Conservation (phyloP, 2,797 vertebrate species). For the Rhyacichthys aspro region DNA sequence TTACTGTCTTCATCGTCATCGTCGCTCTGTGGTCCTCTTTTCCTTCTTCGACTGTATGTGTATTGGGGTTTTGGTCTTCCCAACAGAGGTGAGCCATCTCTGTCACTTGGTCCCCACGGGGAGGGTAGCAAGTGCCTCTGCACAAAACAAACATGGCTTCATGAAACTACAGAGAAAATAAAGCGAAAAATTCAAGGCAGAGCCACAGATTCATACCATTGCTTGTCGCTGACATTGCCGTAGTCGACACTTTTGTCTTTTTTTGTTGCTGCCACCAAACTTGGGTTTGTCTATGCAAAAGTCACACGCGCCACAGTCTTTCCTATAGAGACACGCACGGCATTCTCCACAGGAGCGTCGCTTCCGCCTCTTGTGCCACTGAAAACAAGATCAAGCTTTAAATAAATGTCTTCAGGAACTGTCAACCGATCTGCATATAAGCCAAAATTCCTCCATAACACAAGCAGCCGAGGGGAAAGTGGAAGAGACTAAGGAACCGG, state of each 20-base stretch:
- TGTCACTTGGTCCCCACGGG: slow-evolving; percentile 66
- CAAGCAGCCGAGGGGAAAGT: no score
- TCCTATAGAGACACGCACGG: slow-evolving; percentile 84
- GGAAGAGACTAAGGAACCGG: no score
- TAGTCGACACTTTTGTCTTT: slow-evolving; percentile 91
- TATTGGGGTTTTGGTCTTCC: slow-evolving; percentile 67
- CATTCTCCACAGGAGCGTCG: slow-evolving; percentile 87
- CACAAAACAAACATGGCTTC: slow-evolving; percentile 32
- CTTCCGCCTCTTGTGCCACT: slow-evolving; percentile 82
- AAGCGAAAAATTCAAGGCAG: neutral
- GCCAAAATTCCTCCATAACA: no score
- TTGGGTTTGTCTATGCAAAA: slow-evolving; percentile 93
- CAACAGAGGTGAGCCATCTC: slow-evolving; percentile 33
- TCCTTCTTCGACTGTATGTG: slow-evolving; percentile 69
- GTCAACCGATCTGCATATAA: no score
- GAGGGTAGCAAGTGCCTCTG: slow-evolving; percentile 82
- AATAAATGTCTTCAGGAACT: no score
- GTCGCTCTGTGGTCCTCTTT: slow-evolving; percentile 61
- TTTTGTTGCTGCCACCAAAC: slow-evolving; percentile 91
- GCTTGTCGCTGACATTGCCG: slow-evolving; percentile 90
- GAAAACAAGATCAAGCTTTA: slow-evolving; percentile 13
- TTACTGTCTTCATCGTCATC: slow-evolving; percentile 71
- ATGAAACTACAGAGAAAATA: neutral
- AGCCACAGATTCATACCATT: slow-evolving; percentile 68
- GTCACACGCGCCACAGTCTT: slow-evolving; percentile 89